A percentile compares a stretch with the other conserved stretches of the same genome.
Evolutionary conservation across 2,888 invertebrate species (phyloP).

Genomic region (Dolichomitus sp.): DNA sequence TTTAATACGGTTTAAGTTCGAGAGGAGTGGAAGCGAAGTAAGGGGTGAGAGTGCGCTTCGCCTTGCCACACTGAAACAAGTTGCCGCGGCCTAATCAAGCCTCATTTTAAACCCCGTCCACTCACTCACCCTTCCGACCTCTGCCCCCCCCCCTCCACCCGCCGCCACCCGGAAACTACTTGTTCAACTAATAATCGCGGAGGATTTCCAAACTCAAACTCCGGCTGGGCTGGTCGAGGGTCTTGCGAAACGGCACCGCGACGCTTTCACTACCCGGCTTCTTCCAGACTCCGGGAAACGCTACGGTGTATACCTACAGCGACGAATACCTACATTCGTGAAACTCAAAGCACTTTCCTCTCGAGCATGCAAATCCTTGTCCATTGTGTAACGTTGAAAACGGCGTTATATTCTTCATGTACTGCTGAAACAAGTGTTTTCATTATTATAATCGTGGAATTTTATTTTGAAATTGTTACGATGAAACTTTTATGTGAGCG

Average conservation of each 20-base stretch:
- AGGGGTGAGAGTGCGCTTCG: slow-evolving; percentile 45
- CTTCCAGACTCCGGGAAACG: not conserved
- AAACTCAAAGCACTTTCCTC: not conserved
- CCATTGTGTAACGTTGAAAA: not conserved
- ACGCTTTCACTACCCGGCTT: slow-evolving; percentile 27
- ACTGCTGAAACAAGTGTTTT: not conserved
- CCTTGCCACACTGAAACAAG: slow-evolving; percentile 78
- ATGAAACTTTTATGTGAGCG: not conserved
- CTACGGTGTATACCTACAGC: too few species aligned
- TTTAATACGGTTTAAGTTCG: slow-evolving; percentile 85
- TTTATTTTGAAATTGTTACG: not conserved
- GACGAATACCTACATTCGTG: slow-evolving; percentile 5
- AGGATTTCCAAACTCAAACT: slow-evolving; percentile 81
- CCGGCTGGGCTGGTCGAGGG: slow-evolving; percentile 51
- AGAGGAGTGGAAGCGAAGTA: slow-evolving; percentile 60
- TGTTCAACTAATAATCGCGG: slow-evolving; percentile 84
- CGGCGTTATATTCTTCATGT: not conserved
- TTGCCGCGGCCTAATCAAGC: slow-evolving; percentile 83
- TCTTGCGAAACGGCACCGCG: slow-evolving; percentile 47
- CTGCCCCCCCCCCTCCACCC: slow-evolving; percentile 3
- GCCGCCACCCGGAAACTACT: slow-evolving; percentile 77
- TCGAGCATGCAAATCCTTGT: not conserved
- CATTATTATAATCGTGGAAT: not conserved
- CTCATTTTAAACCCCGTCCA: slow-evolving; percentile 78
- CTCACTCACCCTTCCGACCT: slow-evolving; percentile 34